These are phyloP conservation scores for Petrolisthes cinctipes DNA, from an alignment of 2,888 invertebrate species.

Conservation along the genomic window DNA sequence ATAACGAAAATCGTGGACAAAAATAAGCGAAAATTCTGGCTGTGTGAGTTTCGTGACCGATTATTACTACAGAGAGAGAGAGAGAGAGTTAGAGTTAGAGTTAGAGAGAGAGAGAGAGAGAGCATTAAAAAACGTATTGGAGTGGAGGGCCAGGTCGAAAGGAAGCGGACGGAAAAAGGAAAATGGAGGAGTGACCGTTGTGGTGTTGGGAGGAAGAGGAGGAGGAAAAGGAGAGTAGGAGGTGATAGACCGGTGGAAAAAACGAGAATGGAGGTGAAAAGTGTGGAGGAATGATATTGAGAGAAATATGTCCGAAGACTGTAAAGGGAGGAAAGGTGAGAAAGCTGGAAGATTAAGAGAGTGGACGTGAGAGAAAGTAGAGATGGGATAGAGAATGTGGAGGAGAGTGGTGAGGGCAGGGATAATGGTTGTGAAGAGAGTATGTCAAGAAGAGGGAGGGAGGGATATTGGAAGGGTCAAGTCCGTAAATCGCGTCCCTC, in stretches of 20 bases:
- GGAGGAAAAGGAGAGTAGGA: neutral
- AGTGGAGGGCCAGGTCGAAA: neutral
- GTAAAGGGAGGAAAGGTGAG: neutral
- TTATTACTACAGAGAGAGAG: too few species aligned
- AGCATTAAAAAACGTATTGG: too few species aligned
- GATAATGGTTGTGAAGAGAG: neutral
- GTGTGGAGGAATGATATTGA: neutral
- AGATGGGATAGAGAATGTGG: neutral
- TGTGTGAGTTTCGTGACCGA: too few species aligned
- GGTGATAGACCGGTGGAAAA: neutral
- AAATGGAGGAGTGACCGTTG: neutral
- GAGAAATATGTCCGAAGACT: neutral
- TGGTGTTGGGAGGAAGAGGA: neutral
- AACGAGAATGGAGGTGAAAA: neutral
- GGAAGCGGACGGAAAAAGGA: neutral
- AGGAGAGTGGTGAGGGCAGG: neutral
- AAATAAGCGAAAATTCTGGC: too few species aligned
- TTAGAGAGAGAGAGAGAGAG: too few species aligned
- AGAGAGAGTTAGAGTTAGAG: too few species aligned
- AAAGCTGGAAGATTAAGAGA: neutral
- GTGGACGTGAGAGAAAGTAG: neutral
- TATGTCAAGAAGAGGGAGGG: neutral
- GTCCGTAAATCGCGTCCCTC: too few species aligned
- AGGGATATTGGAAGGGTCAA: neutral
- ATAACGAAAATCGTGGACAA: too few species aligned